Evolutionary conservation across 2,888 invertebrate genomes (phyloP).

Genomic region (Podabrus alpinus): DNA sequence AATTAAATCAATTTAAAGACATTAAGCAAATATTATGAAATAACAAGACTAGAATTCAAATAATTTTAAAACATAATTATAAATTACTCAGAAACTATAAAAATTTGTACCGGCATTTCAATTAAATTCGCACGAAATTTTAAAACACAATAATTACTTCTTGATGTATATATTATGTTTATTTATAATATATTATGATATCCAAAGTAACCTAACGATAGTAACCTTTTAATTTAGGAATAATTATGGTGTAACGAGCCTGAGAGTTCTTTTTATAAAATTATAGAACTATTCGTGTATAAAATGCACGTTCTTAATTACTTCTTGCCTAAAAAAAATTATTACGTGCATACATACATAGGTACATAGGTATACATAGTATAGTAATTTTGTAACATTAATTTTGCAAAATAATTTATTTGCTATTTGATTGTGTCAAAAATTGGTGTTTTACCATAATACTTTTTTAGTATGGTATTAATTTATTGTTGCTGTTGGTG

Average conservation of each 20-base stretch:
- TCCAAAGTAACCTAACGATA: background rate
- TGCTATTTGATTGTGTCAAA: background rate
- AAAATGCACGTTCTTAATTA: background rate
- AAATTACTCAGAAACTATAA: background rate
- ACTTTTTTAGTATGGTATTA: too few relatives aligned
- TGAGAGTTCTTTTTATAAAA: background rate
- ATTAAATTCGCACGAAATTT: background rate
- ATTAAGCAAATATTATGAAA: background rate
- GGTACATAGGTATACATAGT: background rate
- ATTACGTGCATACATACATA: background rate
- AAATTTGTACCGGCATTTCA: background rate
- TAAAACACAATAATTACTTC: background rate
- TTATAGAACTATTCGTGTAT: background rate
- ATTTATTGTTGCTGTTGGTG: too few relatives aligned
- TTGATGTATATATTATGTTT: background rate
- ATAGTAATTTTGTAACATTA: background rate
- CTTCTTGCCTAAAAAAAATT: background rate
- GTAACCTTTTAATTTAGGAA: conserved; percentile 1
- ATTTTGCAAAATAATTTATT: background rate
- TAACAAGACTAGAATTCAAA: background rate
- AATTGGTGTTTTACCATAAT: too few relatives aligned
- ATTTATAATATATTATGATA: background rate
- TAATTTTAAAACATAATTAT: background rate
- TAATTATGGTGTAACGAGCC: background rate
- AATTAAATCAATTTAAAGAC: background rate